Conservation (phyloP, 53 echinoderm and acorn worm genomes). For the Temnopleurus reevesii region DNA sequence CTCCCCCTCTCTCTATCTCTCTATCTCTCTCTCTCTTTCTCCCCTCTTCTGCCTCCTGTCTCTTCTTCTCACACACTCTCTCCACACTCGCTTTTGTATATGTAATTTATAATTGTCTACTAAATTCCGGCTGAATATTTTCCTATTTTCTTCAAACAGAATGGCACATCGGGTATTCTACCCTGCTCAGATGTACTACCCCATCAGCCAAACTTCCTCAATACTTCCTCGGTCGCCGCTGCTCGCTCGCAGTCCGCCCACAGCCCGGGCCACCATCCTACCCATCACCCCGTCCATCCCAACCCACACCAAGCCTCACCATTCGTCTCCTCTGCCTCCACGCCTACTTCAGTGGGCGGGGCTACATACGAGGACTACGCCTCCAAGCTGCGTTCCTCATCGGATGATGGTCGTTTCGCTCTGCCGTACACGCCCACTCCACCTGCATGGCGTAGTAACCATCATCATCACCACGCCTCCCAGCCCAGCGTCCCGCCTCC, state of each 20-base stretch:
- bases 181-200: constrained; percentile 43
- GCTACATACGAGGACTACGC: constrained; percentile 49
- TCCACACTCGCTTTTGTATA: no score
- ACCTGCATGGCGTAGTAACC: constrained; percentile 30
- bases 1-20: no score
- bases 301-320: constrained; percentile 44
- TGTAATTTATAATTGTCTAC: no score
- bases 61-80: no score
- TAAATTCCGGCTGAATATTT: no score
- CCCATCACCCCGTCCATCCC: constrained; percentile 38
- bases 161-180: constrained; percentile 43
- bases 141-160: neutral
- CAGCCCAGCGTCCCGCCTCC: neutral
- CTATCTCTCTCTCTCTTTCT: no score
- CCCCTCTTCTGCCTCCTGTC: no score
- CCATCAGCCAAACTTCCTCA: constrained; percentile 51
- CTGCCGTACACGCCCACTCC: constrained; percentile 49
- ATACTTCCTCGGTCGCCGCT: constrained; percentile 43
- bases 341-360: constrained; percentile 43
- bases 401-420: constrained; percentile 37
- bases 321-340: constrained; percentile 46
- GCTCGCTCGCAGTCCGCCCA: constrained; percentile 61
- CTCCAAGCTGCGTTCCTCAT: constrained; percentile 42
- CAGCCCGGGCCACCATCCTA: constrained; percentile 37
- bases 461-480: constrained; percentile 33